Base-by-base conservation (phyloP, 2,113 vertebrate genomes). In the Erpornis zantholeuca region DNA sequence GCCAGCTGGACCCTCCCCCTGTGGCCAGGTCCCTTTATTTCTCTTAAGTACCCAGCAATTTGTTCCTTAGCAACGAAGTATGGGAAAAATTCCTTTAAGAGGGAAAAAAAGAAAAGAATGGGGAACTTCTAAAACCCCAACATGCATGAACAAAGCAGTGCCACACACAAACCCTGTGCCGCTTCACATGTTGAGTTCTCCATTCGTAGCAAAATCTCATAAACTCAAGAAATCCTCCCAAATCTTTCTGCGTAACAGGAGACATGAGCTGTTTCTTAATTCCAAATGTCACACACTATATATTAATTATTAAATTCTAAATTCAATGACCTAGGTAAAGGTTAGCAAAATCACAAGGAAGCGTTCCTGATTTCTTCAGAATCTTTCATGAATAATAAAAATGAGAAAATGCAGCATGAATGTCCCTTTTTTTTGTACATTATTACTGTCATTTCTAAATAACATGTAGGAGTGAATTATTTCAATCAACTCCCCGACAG, bases 381-480 rank as follows among this genome's bases (percentile, higher is more conserved):
- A 52, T 70, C 64, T 89, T 86, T 27, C 73, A 73, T 11, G 36
- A 82, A 81, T 80, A 90, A 44, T 53, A 85, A 95, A 60, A 75
- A 85, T 54, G 35, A 61, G 80, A 81, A 71, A 68, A 90, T 49
- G 82, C 21, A 91, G 89, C 63, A 68, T 4, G 28, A 86, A 90
- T 29, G 52, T 56, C 18, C 21, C 35, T 68, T 70, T 63, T 79
- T n/a, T 52, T 60, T 15, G 36, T 40, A 85, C 87, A 57, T 82
- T 81, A 94, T 94, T 93, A 87, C 82, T 82, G 86, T 94, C 86
- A 94, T 90, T 88, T 78, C 92, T 89, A 95, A 91, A 90, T 84
- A 95, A 97, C 53, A 45, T 1, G 82, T 92, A 60, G 88, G 92
- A 94, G 86, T 91, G 90, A 96, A 95, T 96, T 95, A 96, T 90